Evolutionary conservation across 2,113 vertebrate species (phyloP), one percentile per base, ranked within the genome.

Genomic region (Perca flavescens): DNA sequence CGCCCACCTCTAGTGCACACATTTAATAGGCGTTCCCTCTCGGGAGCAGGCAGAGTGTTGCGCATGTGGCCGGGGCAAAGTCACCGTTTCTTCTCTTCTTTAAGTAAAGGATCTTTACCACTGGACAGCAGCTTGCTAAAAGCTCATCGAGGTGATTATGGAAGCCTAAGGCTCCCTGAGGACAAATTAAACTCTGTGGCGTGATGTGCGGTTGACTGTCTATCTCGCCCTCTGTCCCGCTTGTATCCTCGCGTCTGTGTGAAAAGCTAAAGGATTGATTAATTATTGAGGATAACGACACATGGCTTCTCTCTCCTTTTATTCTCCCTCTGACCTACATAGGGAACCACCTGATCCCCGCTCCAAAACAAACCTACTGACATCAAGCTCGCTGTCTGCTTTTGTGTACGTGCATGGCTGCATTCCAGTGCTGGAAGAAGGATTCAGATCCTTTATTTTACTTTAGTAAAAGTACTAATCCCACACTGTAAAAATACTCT

Each of bases 281-380:
- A 84, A 92, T 93, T 87, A 90, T 92, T 92, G 68, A 93, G 66
- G 74, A 84, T 53, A 49, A 69, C 22, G 8, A 67, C 81, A 84
- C 86, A 83, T 78, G 84, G 79, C 77, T 83, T 65, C 72, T 71
- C 71, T 76, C 76, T 72, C 47, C 77, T 75, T 90, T 88, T 83
- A 77, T 82, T 86, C 79, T 89, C 60, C 49, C 79, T 84, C 78
- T 93, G 89, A 88, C 92, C 91, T 88, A 90, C 84, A 91, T 92
- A 87, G 77, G 66, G 58, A 84, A 87, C 63, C 85, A 88, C 79
- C 85, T 91, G 89, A 92, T 84, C 89, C 78, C 57, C 73, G 46
- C 88, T 89, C 61, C 77, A 76, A 75, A 86, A 78, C 88, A 89
- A 88, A 86, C 82, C 82, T 65, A 64, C 25, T 80, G 86, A 85